Conservation (phyloP, 1,140 invertebrate species). For the Chelonus insularis region DNA sequence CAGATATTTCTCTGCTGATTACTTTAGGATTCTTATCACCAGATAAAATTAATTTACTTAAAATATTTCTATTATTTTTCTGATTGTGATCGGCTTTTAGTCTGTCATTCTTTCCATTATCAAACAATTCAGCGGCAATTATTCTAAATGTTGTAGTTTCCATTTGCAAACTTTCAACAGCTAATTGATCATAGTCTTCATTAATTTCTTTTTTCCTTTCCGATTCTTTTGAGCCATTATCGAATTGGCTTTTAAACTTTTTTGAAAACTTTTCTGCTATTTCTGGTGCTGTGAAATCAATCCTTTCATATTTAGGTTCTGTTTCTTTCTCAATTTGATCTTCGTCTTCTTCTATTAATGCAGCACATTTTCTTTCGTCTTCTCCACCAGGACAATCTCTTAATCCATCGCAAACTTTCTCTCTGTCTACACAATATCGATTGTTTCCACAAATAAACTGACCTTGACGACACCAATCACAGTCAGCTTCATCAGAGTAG, state of each 20-base stretch:
- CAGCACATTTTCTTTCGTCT: slow-evolving; percentile 77
- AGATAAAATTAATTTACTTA: background rate
- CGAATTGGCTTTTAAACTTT: background rate
- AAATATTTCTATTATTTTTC: slow-evolving; percentile 1
- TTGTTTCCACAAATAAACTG: slow-evolving; percentile 78
- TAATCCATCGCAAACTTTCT: slow-evolving; percentile 73
- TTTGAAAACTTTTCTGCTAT: too few species aligned
- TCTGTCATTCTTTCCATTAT: too few species aligned
- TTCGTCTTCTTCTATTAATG: slow-evolving; percentile 51
- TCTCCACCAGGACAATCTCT: slow-evolving; percentile 79
- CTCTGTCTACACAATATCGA: slow-evolving; percentile 68
- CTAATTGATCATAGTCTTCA: background rate
- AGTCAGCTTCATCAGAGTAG: slow-evolving; percentile 77
- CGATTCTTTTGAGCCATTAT: background rate
- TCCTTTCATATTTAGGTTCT: too few species aligned
- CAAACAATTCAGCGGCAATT: too few species aligned
- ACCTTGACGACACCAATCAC: slow-evolving; percentile 75
- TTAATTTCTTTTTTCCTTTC: background rate
- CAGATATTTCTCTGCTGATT: slow-evolving; percentile 47
- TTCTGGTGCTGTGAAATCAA: too few species aligned
- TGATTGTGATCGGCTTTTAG: background rate
- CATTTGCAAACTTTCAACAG: slow-evolving; percentile 35
- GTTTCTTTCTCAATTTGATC: background rate
- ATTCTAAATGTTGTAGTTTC: slow-evolving; percentile 42
- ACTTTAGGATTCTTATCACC: slow-evolving; percentile 24